A percentile compares a stretch with the other conserved stretches of the same genome.
Conservation (phyloP, 1,140 invertebrate species). For the Lineus longissimus region DNA sequence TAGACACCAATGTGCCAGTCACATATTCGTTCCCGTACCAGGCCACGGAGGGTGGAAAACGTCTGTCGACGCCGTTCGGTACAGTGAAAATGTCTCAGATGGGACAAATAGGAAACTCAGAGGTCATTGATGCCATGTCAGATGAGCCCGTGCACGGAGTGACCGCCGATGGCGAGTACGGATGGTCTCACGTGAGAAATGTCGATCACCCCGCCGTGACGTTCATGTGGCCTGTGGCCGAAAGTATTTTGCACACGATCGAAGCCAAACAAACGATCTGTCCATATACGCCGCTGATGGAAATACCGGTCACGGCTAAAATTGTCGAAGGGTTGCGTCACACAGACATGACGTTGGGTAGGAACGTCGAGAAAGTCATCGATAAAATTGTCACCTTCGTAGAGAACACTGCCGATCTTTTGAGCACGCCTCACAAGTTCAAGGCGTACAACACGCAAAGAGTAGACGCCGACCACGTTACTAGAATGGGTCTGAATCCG, state of each 20-base stretch:
- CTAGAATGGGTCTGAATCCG: not conserved
- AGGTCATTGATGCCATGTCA: not conserved
- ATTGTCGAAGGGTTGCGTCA: not conserved
- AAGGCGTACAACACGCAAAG: not conserved
- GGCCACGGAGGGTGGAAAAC: not conserved
- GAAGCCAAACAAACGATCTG: not conserved
- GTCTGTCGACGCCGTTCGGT: not conserved
- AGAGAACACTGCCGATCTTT: not conserved
- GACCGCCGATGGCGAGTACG: not conserved
- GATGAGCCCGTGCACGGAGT: not conserved
- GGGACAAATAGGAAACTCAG: not conserved
- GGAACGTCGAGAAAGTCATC: not conserved
- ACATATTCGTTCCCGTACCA: conserved; percentile 5
- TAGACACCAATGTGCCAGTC: not conserved
- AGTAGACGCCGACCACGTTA: not conserved
- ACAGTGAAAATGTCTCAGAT: not conserved
- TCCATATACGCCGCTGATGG: not conserved
- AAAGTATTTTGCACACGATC: not conserved
- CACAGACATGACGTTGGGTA: not conserved
- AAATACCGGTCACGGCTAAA: not conserved
- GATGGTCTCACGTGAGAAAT: not conserved
- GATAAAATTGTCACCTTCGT: not conserved
- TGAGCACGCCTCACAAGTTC: not conserved
- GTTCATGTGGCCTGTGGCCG: not conserved
- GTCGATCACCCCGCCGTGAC: conserved; percentile 3